Percentiles rank a stretch among this genome's conserved stretches.
These are phyloP conservation scores for Huso huso DNA, from an alignment of 2,797 vertebrate genomes.

Conservation along the genomic window DNA sequence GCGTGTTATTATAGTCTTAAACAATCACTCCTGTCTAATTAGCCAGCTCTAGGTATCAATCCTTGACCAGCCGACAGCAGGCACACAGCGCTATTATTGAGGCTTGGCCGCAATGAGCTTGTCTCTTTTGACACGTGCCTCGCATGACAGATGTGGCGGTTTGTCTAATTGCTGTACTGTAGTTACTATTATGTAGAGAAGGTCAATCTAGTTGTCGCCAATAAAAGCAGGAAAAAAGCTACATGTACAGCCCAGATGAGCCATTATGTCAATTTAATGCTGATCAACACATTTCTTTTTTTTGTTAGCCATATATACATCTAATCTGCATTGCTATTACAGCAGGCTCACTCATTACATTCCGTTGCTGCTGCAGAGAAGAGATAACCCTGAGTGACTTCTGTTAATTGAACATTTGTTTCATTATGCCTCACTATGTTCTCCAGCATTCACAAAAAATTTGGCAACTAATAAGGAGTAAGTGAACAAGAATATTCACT, in stretches of 20 bases:
- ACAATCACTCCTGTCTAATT: not conserved
- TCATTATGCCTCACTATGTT: conserved; percentile 35
- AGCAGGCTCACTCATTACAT: conserved; percentile 31
- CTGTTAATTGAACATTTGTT: conserved; percentile 46
- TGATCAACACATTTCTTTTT: conserved; percentile 35
- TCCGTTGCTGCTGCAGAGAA: conserved; percentile 36
- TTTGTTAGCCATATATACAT: conserved; percentile 42
- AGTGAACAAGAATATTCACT: too few species aligned
- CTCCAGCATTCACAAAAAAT: conserved; percentile 37
- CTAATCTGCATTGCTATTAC: conserved; percentile 38
- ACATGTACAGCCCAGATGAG: conserved; percentile 41
- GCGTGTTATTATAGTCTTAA: not conserved
- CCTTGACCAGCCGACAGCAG: not conserved
- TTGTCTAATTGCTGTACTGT: conserved; percentile 56
- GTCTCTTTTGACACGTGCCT: conserved; percentile 28
- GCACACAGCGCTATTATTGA: not conserved
- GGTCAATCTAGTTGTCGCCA: conserved; percentile 62
- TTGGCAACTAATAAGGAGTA: not conserved
- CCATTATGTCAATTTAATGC: conserved; percentile 47
- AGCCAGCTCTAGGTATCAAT: conserved; percentile 1
- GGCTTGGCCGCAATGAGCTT: not conserved
- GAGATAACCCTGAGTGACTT: conserved; percentile 46
- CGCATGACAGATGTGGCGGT: conserved; percentile 24
- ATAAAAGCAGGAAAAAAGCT: conserved; percentile 55
- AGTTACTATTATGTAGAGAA: conserved; percentile 67